Evolutionary conservation across 2,797 vertebrate species (phyloP).

Genomic region (Neoniphon sammara): DNA sequence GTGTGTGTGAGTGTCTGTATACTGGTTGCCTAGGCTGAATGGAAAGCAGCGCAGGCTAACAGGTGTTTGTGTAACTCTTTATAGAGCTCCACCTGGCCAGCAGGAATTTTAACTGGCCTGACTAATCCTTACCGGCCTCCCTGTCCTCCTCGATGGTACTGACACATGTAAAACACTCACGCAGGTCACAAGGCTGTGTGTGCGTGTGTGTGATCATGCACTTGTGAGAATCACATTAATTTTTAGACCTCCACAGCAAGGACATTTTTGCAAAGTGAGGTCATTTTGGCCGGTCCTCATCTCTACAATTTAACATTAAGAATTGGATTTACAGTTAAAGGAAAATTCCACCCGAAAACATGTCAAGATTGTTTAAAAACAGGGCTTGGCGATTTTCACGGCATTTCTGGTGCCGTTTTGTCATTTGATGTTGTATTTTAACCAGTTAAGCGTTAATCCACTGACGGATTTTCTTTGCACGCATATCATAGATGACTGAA

Average conservation of each 20-base stretch:
- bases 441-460: too few species aligned
- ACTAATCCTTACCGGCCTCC: slow-evolving; percentile 33
- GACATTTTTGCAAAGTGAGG: slow-evolving; percentile 4
- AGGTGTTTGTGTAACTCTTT: slow-evolving; percentile 50
- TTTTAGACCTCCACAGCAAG: not conserved
- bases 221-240: not conserved
- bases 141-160: slow-evolving; percentile 12
- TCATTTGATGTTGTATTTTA: too few species aligned
- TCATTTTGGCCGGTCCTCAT: not conserved
- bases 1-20: slow-evolving; percentile 20
- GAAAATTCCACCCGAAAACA: too few species aligned
- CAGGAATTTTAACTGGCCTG: slow-evolving; percentile 61
- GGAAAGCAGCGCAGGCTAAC: slow-evolving; percentile 40
- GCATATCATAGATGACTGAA: too few species aligned
- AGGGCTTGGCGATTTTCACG: too few species aligned
- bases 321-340: not conserved
- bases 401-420: too few species aligned
- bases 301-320: not conserved
- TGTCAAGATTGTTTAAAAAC: too few species aligned
- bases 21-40: slow-evolving; percentile 29
- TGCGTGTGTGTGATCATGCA: not conserved
- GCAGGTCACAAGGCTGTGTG: not conserved
- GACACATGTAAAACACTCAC: slow-evolving; percentile 16
- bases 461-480: too few species aligned
- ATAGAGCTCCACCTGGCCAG: slow-evolving; percentile 61